A percentile compares a stretch with the other conserved stretches of the same genome.
Conservation (phyloP, 2,888 invertebrate species). For the Torymus auratus region DNA sequence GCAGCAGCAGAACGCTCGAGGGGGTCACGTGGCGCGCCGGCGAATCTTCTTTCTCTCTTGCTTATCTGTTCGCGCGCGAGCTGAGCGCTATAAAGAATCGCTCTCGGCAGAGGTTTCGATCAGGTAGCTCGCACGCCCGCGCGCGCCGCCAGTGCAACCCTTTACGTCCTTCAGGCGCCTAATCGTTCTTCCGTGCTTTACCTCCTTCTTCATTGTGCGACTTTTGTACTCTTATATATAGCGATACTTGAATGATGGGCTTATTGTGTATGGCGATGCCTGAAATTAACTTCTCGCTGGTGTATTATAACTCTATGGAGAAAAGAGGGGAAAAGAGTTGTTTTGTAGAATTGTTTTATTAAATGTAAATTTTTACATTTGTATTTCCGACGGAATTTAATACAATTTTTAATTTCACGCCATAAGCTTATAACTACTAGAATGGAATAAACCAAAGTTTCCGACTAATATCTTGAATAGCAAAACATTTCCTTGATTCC, state of each 20-base stretch:
- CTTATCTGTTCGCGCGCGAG: conserved; percentile 45
- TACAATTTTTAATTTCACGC: too few relatives aligned
- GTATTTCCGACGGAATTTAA: neutral
- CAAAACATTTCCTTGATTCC: too few relatives aligned
- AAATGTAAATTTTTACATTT: neutral
- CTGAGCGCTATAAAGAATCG: conserved; percentile 18
- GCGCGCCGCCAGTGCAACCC: conserved; percentile 28
- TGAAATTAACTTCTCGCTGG: too few relatives aligned
- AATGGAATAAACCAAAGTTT: too few relatives aligned
- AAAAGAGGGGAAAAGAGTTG: too few relatives aligned
- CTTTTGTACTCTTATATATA: neutral
- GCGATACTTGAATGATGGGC: too few relatives aligned
- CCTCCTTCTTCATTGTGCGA: too few relatives aligned
- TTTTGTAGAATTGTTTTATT: too few relatives aligned
- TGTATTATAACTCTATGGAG: too few relatives aligned
- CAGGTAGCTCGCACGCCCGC: conserved; percentile 45
- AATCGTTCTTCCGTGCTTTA: conserved; percentile 1
- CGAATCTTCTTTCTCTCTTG: conserved; percentile 44
- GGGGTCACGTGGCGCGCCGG: conserved; percentile 66
- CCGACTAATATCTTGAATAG: too few relatives aligned
- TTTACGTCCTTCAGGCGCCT: conserved; percentile 52
- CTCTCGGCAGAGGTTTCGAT: conserved; percentile 38
- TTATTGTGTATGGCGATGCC: too few relatives aligned
- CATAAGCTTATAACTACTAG: too few relatives aligned
- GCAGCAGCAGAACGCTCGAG: conserved; percentile 55